A percentile compares a stretch with the other conserved stretches of the same genome.
Conservation (phyloP, 2,113 vertebrate genomes). For the Hippocampus abdominalis region DNA sequence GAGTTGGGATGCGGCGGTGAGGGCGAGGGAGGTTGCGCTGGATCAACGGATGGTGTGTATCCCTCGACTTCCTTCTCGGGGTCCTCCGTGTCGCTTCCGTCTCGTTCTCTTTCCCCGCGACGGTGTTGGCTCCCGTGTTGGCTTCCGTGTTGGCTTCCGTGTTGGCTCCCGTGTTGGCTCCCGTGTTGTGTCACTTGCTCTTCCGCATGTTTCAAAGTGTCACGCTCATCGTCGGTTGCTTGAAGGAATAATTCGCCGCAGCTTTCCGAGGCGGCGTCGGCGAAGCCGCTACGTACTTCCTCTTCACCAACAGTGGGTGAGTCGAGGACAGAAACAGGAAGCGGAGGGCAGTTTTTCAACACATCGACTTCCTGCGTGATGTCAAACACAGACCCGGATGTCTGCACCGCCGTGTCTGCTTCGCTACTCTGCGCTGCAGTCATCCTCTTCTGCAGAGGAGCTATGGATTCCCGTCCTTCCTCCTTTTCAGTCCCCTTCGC, state of each 20-base stretch:
- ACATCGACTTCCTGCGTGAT: slow-evolving; percentile 66
- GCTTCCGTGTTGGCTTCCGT: slow-evolving; percentile 5
- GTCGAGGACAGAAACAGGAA: slow-evolving; percentile 70
- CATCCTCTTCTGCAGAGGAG: slow-evolving; percentile 30
- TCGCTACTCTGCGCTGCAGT: slow-evolving; percentile 44
- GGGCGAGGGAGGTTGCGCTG: slow-evolving; percentile 37
- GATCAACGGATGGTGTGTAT: slow-evolving; percentile 34
- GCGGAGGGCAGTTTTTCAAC: slow-evolving; percentile 64
- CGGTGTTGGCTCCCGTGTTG: not conserved
- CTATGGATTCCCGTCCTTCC: slow-evolving; percentile 33
- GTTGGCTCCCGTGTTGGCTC: slow-evolving; percentile 17
- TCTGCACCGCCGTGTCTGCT: slow-evolving; percentile 53
- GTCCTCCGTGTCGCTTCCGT: slow-evolving; percentile 37
- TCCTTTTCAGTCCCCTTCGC: slow-evolving; percentile 26
- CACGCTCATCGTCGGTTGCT: slow-evolving; percentile 36
- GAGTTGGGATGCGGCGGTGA: slow-evolving; percentile 54
- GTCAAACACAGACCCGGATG: slow-evolving; percentile 47
- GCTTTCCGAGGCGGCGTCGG: slow-evolving; percentile 17
- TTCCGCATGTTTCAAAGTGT: slow-evolving; percentile 44
- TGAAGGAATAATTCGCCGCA: slow-evolving; percentile 17
- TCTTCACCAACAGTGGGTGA: slow-evolving; percentile 45
- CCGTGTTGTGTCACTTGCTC: slow-evolving; percentile 23
- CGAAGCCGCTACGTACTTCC: slow-evolving; percentile 44
- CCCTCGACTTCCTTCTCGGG: slow-evolving; percentile 37
- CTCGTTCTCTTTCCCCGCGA: slow-evolving; percentile 27